Percentiles rank a stretch among this genome's conserved stretches.
phyloP scores from a whole-genome alignment of 2,113 vertebrate genomes.

The Nycticryphes semicollaris region DNA sequence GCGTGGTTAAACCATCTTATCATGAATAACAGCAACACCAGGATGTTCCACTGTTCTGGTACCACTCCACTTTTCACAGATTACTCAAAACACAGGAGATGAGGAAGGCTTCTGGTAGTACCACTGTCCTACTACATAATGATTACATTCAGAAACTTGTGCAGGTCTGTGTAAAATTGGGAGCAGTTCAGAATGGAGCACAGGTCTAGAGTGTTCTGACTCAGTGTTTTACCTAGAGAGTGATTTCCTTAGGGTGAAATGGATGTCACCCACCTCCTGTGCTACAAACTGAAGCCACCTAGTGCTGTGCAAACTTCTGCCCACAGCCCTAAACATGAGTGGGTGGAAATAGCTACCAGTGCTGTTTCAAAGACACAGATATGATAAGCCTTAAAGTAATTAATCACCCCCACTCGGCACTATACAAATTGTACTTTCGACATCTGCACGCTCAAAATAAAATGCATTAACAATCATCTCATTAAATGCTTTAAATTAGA shows the following conservation, averaged over 20 bases:
- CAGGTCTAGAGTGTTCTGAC: neutral
- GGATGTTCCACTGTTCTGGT: neutral
- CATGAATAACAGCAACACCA: neutral
- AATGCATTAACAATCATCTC: conserved; percentile 24
- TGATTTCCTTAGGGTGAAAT: neutral
- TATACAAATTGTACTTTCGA: neutral
- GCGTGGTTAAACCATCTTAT: neutral
- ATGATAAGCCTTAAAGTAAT: neutral
- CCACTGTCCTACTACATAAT: neutral
- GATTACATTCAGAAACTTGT: neutral
- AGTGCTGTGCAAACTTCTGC: neutral
- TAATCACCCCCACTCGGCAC: neutral
- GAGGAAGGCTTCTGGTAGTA: neutral
- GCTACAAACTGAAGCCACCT: neutral
- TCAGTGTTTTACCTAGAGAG: neutral
- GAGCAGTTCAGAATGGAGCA: neutral
- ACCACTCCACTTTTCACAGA: neutral
- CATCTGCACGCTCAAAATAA: neutral
- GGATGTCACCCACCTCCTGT: neutral
- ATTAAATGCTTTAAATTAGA: conserved; percentile 58
- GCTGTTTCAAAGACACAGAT: neutral
- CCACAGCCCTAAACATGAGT: neutral
- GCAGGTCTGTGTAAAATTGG: neutral
- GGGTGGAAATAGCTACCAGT: neutral
- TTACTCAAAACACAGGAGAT: neutral